Percentiles rank a stretch among this genome's conserved stretches.
These are phyloP conservation scores for Rhamphomyia laevipes DNA, from an alignment of 2,888 invertebrate genomes.

Conservation along the genomic window DNA sequence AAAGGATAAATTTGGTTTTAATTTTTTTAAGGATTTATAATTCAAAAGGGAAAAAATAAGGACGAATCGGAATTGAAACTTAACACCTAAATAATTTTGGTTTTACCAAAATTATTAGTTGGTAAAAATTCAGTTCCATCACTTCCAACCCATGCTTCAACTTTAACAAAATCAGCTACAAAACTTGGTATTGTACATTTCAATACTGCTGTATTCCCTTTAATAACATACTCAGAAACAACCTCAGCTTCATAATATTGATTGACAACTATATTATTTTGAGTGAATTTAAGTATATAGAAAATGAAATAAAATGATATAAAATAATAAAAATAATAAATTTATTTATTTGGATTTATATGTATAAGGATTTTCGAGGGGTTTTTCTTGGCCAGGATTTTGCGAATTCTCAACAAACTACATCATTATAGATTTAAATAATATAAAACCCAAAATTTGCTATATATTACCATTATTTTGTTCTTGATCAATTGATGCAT, in stretches of 20 bases:
- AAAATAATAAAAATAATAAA: slow-evolving; percentile 1
- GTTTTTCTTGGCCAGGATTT: background rate
- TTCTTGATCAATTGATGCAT: slow-evolving; percentile 31
- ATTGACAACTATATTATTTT: slow-evolving; percentile 58
- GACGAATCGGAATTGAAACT: background rate
- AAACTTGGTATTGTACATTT: slow-evolving; percentile 86
- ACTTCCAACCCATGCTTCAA: slow-evolving; percentile 67
- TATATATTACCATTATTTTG: slow-evolving; percentile 10
- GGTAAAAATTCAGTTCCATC: slow-evolving; percentile 58
- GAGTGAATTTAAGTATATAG: slow-evolving; percentile 1
- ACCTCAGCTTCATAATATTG: slow-evolving; percentile 83
- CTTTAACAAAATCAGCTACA: slow-evolving; percentile 82
- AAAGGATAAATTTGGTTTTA: background rate
- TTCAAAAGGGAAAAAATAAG: too few relatives aligned
- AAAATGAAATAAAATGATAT: slow-evolving; percentile 5
- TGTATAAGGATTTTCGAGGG: background rate
- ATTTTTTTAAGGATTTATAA: too few relatives aligned
- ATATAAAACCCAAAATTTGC: too few relatives aligned
- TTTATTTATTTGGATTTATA: too few relatives aligned
- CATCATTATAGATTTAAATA: background rate
- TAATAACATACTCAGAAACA: slow-evolving; percentile 80
- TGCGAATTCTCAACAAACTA: background rate
- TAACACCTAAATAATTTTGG: background rate
- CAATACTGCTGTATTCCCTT: slow-evolving; percentile 74
- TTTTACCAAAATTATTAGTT: slow-evolving; percentile 59